Base-by-base conservation (phyloP, 2,113 vertebrate species). In the Fukomys damarensis region DNA sequence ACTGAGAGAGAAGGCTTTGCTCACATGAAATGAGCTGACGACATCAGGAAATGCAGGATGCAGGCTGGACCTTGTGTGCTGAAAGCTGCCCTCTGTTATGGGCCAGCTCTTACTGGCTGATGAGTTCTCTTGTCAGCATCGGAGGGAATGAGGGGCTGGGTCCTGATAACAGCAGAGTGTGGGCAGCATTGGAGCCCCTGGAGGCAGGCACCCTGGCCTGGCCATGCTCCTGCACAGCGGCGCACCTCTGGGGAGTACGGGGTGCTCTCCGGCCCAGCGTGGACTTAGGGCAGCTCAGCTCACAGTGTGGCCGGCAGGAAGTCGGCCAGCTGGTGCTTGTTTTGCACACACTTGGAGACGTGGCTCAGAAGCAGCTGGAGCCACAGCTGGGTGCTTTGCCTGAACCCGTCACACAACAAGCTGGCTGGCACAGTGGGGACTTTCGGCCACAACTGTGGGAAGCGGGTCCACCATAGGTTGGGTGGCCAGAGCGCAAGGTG, bases 341-440 rank as follows among this genome's bases (percentile, higher is more conserved):
- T 43, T 79, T 93, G 81, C 90, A 85, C 19, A 65, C 10, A 66
- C 74, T n/a, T n/a, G 81, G 41, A 16, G 63, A 66, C n/a, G 63
- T 26, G 32, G 56, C 22, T 41, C 0, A 2, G 32, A 81, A 94
- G 79, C 52, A 46, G 24, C 0, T 20, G n/a, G 65, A 58, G 38
- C n/a, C 63, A 61, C 76, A 11, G 10, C 59, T n/a, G 19, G 74
- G 72, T 2, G 26, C 58, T 83, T 82, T 92, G 30, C 96, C 93
- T 12, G 49, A 66, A 63, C 98, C 97, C 5, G 97, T 98, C 92
- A 98, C 98, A 80, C 95, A 98, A 81, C 97, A 98, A 58, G 87
- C n/a, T 35, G 97, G 92, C 10, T 74, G 96, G 61, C 20, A 83
- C 22, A 93, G 76, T 65, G 96, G 82, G 7, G 96, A 86, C 58